Percentiles rank a stretch among this genome's conserved stretches.
Conservation (phyloP, 30 jellyfish, hydroid and myxozoan genomes). For the Aurelia aurita region DNA sequence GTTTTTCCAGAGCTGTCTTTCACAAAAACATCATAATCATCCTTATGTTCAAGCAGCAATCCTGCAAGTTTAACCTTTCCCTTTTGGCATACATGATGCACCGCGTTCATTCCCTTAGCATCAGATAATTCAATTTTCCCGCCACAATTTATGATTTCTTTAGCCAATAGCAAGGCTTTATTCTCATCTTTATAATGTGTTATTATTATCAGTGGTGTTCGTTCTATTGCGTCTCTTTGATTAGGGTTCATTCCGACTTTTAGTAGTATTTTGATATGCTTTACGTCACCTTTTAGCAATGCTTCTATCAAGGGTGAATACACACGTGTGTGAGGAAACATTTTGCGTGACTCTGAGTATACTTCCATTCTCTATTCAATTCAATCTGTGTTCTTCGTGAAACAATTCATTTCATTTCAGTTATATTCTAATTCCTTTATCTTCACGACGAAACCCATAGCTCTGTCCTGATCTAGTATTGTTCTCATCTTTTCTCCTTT, state of each 20-base stretch:
- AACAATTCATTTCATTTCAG: no score
- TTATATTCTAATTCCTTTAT: neutral
- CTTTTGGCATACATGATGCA: conserved; percentile 62
- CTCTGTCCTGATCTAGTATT: no score
- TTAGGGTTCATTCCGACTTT: conserved; percentile 50
- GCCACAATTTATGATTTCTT: conserved; percentile 11
- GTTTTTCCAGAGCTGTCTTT: conserved; percentile 32
- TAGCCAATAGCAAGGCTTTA: conserved; percentile 39
- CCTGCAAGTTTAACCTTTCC: neutral
- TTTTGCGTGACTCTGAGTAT: no score
- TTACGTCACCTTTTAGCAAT: conserved; percentile 15
- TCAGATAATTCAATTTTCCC: conserved; percentile 41
- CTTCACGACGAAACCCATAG: neutral
- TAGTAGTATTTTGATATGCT: conserved; percentile 5
- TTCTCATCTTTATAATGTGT: conserved; percentile 20
- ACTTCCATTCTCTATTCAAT: no score
- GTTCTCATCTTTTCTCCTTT: no score
- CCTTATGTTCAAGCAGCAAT: conserved; percentile 8
- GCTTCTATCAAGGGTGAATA: conserved; percentile 46
- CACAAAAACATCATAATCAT: conserved; percentile 37
- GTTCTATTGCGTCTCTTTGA: conserved; percentile 32
- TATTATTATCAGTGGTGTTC: conserved; percentile 54
- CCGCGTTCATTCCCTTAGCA: conserved; percentile 40
- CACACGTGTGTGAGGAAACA: neutral
- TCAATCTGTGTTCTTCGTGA: no score